Conservation (phyloP, 2,113 vertebrate species). For the Mormoops blainvillei region DNA sequence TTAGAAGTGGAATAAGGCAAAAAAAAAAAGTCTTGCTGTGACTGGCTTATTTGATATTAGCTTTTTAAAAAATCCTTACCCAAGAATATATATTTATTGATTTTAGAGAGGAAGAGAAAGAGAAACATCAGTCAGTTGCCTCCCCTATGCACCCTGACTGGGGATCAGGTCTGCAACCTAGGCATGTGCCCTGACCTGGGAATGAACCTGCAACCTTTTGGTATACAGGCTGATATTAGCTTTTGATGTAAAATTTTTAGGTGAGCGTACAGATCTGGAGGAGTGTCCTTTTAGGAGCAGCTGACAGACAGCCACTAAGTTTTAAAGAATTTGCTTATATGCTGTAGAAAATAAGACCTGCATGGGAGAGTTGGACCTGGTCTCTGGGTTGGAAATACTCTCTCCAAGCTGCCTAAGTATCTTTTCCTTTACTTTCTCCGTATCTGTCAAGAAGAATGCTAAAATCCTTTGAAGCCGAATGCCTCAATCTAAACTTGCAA, state of each 20-base stretch:
- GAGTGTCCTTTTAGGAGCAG: background rate
- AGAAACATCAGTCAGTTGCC: background rate
- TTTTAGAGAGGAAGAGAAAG: background rate
- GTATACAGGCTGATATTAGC: background rate
- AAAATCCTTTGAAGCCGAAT: background rate
- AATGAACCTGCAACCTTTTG: no score
- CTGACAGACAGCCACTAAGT: background rate
- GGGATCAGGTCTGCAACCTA: no score
- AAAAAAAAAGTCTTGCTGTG: background rate
- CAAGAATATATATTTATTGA: background rate
- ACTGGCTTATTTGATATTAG: background rate
- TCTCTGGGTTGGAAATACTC: background rate
- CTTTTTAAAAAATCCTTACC: background rate
- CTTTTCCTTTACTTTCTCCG: background rate
- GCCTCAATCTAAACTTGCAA: slow-evolving; percentile 3
- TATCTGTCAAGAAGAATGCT: background rate
- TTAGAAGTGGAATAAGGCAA: background rate
- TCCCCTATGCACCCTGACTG: no score
- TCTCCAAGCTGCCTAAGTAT: background rate
- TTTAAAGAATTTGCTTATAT: background rate
- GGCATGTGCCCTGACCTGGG: no score
- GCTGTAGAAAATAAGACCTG: background rate
- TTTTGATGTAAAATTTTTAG: background rate
- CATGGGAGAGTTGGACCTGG: background rate
- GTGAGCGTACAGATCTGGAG: background rate